Base-by-base conservation (phyloP, 2,113 vertebrate genomes). In the Corvus hawaiiensis region DNA sequence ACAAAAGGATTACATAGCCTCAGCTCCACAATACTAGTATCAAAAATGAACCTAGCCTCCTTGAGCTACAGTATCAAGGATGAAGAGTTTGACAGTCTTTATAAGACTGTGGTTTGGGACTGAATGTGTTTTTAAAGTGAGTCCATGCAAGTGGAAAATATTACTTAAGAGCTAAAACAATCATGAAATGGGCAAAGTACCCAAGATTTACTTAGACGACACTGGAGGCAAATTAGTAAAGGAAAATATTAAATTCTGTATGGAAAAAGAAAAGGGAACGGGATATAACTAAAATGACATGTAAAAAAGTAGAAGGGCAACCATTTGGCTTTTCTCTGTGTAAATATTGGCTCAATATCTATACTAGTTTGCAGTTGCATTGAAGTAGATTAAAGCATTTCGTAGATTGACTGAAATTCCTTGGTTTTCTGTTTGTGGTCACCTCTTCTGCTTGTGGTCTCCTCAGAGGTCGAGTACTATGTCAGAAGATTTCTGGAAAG, bases 61-160 rank as follows among this genome's bases (percentile, higher is more conserved):
- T 73, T 85, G 33, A 90, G 48, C 39, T 77, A 19, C 30, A 46
- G 7, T 76, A 76, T 79, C 49, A 71, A 46, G 43, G 28, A 52
- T 52, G 35, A 94, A 62, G 52, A 83, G 13, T 67, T 69, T 94
- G 84, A 90, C 51, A 41, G 6, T 56, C 46, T 84, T 84, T 84
- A 51, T 71, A 83, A 91, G 49, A 71, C 8, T 77, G 93, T 90
- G 90, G 43, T 96, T 95, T 96, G 87, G 59, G 74, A 73, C 81
- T 51, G 37, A 68, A 46, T 35, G 6, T 4, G 27, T 51, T 87
- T 89, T 84, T 68, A 13, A 95, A 89, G 27, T 52, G 81, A 84
- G 35, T 71, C 12, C 5, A 2, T 72, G 27, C 32, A 89, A 90
- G 52, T 84, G 88, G 88, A 90, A 94, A 72, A 82, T 78, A 79